phyloP scores from a whole-genome alignment of 2,888 invertebrate species.

The Catocala fraxini region DNA sequence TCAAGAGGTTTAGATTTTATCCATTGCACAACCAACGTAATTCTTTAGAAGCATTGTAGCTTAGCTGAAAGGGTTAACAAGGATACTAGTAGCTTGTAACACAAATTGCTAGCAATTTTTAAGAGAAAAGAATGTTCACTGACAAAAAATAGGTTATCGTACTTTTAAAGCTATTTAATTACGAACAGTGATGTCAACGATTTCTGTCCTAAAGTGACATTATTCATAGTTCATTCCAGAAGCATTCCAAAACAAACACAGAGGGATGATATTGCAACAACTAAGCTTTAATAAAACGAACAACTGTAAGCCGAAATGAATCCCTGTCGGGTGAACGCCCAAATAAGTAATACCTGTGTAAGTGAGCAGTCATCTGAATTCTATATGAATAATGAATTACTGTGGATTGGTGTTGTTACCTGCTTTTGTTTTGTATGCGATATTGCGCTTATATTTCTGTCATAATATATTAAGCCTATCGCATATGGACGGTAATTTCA shows the following conservation, averaged over 20 bases:
- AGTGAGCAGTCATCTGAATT: slow-evolving; percentile 45
- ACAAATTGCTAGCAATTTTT: no score
- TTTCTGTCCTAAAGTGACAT: background rate
- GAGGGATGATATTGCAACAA: slow-evolving; percentile 6
- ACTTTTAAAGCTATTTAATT: no score
- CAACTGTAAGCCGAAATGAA: slow-evolving; percentile 32
- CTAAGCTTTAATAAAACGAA: slow-evolving; percentile 16
- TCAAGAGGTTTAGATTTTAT: no score
- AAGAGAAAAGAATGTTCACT: no score
- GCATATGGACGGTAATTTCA: no score
- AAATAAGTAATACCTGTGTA: slow-evolving; percentile 39
- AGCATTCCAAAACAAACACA: slow-evolving; percentile 11
- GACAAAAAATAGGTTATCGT: no score
- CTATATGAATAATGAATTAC: slow-evolving; percentile 59
- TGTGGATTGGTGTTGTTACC: slow-evolving; percentile 35
- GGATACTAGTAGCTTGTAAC: no score
- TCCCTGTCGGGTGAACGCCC: slow-evolving; percentile 32
- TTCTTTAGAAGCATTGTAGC: no score
- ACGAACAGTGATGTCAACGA: background rate
- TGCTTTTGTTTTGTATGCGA: slow-evolving; percentile 27
- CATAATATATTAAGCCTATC: no score
- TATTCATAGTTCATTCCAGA: slow-evolving; percentile 3
- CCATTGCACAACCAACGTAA: no score
- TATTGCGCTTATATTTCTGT: slow-evolving; percentile 23
- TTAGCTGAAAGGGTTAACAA: no score